These are phyloP conservation scores for Eristalis arbustorum DNA, from an alignment of 2,888 invertebrate genomes.

Conservation along the genomic window DNA sequence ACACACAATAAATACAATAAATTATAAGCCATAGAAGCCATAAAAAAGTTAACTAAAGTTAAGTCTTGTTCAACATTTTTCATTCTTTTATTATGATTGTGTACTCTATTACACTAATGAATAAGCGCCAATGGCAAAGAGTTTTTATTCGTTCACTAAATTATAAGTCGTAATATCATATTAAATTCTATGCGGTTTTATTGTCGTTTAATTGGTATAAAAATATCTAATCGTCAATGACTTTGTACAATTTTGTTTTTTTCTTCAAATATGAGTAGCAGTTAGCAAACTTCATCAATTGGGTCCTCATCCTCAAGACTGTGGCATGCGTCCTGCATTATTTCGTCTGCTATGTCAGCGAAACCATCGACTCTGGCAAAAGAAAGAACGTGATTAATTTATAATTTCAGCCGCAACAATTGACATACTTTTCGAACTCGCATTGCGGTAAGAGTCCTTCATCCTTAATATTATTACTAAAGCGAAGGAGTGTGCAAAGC, in stretches of 20 bases:
- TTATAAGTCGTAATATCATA: conserved; percentile 28
- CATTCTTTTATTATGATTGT: not conserved
- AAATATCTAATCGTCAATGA: conserved; percentile 60
- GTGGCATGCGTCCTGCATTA: conserved; percentile 75
- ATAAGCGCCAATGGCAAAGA: not conserved
- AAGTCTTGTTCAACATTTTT: not conserved
- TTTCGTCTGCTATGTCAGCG: conserved; percentile 77
- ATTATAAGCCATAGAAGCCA: not conserved
- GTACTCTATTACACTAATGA: not conserved
- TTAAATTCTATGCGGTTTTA: conserved; percentile 49
- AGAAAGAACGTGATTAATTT: conserved; percentile 27
- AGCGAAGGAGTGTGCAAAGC: conserved; percentile 76
- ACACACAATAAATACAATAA: not conserved
- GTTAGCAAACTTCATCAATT: conserved; percentile 78
- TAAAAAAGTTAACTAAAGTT: not conserved
- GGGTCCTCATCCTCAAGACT: conserved; percentile 77
- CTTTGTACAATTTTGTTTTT: conserved; percentile 53
- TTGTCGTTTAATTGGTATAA: conserved; percentile 63
- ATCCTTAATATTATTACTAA: conserved; percentile 75
- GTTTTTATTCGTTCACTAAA: not conserved
- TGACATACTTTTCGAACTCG: conserved; percentile 78
- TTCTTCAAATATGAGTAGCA: conserved; percentile 2
- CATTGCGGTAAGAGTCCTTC: conserved; percentile 78
- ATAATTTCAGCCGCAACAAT: not conserved
- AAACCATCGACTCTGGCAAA: conserved; percentile 75